Percentiles rank a stretch among this genome's conserved stretches.
These are phyloP conservation scores for Chrysopilus asiliformis DNA, from an alignment of 2,888 invertebrate species.

Conservation along the genomic window DNA sequence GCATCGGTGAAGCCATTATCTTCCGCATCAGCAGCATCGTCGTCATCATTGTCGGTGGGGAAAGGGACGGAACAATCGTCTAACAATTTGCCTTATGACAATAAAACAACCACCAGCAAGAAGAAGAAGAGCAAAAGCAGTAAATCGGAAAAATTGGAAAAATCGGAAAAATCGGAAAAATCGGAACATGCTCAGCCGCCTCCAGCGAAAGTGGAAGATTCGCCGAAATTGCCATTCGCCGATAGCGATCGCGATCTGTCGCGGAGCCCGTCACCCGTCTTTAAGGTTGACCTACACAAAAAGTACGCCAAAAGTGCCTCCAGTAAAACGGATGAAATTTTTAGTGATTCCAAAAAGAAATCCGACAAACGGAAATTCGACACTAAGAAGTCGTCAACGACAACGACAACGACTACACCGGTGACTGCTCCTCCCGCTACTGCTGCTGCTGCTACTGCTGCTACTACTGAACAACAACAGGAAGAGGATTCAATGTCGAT, in stretches of 20 bases:
- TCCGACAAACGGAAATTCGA: neutral
- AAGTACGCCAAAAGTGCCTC: slow-evolving; percentile 36
- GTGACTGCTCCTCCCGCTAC: neutral
- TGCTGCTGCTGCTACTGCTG: neutral
- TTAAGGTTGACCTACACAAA: slow-evolving; percentile 35
- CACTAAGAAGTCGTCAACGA: no score
- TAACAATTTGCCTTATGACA: slow-evolving; percentile 4
- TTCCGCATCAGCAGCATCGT: neutral
- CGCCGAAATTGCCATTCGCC: no score
- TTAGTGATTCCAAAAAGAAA: slow-evolving; percentile 12
- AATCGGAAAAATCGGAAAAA: no score
- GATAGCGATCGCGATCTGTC: slow-evolving; percentile 20
- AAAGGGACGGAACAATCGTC: neutral
- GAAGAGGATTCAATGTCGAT: slow-evolving; percentile 27
- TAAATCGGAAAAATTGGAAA: no score
- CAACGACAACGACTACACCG: no score
- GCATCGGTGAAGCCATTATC: no score
- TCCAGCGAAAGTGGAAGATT: no score
- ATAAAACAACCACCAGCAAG: slow-evolving; percentile 2
- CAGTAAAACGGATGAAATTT: slow-evolving; percentile 26
- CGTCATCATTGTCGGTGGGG: neutral
- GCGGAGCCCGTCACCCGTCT: slow-evolving; percentile 30
- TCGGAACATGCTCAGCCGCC: no score
- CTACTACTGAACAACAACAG: no score
- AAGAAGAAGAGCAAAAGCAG: no score